Base-by-base conservation (phyloP, 2,797 vertebrate genomes). In the Stomatorhinus walkeri region DNA sequence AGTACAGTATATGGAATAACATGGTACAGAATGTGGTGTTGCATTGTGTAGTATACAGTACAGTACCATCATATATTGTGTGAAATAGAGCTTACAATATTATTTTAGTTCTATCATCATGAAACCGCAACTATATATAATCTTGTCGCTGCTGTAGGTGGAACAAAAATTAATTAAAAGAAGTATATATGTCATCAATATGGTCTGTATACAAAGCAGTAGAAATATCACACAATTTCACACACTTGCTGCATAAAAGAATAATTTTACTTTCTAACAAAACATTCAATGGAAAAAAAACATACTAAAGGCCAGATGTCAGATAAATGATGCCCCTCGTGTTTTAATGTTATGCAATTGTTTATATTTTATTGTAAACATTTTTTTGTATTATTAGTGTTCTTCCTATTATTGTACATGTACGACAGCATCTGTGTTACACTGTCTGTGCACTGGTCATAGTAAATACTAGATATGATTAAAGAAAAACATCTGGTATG, bases 241-340 rank as follows among this genome's bases (percentile, higher is more conserved):
- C 32, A 40, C 68, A 36, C 68, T 76, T 76, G 68, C 32, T 76
- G 14, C 32, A 36, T 36, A 76, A 76, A 76, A 76, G 14, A 76
- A 76, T 76, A 16, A 36, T 76, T 36, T 76, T 76, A 40, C 28
- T 40, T 76, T 40, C 0, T 76, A 40, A 76, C 68, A 76, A 76
- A 76, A 40, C 32, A 76, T 76, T 76, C 32, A 76, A 76, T 40
- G 32, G 32, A 76, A 76, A 72, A 51, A 9, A 52, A 59, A 76
- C 68, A 76, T 76, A 76, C 68, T 76, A 40, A 40, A 76, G 68
- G 28, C 68, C 68, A 76, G 68, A 76, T 76, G 68, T 76, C 68
- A 76, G 68, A 76, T 76, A 40, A 76, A 76, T 76, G 32, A 76
- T 76, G 32, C 68, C 14, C 32, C 68, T 40, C 14, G 32, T 76